phyloP scores from a whole-genome alignment of 1,140 invertebrate species.

The Zaprionus gabonicus region DNA sequence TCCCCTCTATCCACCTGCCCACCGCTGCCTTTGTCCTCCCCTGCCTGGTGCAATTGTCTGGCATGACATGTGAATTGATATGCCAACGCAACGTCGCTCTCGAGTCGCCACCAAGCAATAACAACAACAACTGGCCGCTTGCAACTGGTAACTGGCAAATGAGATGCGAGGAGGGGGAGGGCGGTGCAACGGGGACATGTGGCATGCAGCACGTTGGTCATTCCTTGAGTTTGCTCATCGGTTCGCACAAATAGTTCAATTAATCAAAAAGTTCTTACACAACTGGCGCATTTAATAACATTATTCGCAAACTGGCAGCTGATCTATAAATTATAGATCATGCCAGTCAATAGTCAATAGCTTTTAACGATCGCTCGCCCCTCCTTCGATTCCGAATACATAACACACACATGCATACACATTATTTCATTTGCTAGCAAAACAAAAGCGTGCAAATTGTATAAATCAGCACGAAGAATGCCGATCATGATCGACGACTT shows the following conservation, averaged over 20 bases:
- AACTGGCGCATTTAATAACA: constrained; percentile 78
- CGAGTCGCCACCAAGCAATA: constrained; percentile 13
- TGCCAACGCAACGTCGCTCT: constrained; percentile 61
- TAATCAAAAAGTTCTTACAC: constrained; percentile 68
- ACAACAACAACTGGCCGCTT: constrained; percentile 19
- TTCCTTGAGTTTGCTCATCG: constrained; percentile 62
- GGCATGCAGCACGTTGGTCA: constrained; percentile 28
- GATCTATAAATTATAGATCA: constrained; percentile 80
- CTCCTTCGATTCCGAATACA: not conserved
- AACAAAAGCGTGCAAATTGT: constrained; percentile 56
- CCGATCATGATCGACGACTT: constrained; percentile 47
- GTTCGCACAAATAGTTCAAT: constrained; percentile 77
- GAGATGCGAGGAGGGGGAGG: constrained; percentile 28
- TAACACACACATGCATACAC: not conserved
- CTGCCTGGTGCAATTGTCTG: constrained; percentile 20
- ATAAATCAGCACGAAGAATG: constrained; percentile 45
- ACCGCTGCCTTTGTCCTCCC: not conserved
- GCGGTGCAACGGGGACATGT: not conserved
- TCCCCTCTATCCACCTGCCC: not conserved
- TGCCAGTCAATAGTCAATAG: constrained; percentile 77
- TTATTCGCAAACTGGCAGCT: constrained; percentile 61
- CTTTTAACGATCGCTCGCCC: constrained; percentile 56
- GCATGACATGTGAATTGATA: constrained; percentile 79
- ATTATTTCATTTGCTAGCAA: not conserved
- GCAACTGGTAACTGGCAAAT: constrained; percentile 52